Base-by-base conservation (phyloP, 2,888 invertebrate genomes). In the Plagiodera versicolora region DNA sequence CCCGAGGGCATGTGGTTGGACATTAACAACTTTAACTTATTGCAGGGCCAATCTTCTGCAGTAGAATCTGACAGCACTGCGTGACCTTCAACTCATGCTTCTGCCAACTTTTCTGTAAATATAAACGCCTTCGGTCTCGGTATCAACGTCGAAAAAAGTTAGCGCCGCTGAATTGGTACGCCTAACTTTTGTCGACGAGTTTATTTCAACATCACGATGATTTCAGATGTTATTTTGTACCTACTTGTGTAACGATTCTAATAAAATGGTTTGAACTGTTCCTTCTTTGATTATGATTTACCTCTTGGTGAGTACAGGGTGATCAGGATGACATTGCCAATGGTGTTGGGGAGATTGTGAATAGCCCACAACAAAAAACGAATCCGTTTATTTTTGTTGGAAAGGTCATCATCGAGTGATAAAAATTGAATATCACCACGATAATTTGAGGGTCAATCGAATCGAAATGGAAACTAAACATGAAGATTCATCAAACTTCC, bases 1-100 rank as follows among this genome's bases (percentile, higher is more conserved):
- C 14, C n/a, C n/a, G 39, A 39, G 39, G 39, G 67, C 67, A 68
- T 68, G 67, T 64, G 64, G 65, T 62, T 60, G 58, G 56, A 60
- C 46, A 67, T 65, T 66, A 64, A 67, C 65, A 39, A 45, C 56
- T 67, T 71, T 66, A 59, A 67, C 70, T 72, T 39, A 39, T 39
- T 72, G 63, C 70, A 72, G 72, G 72, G 64, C 59, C 64, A 65
- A 59, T 66, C 64, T 64, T 65, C 69, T 67, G 54, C 65, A 62
- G 52, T 64, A 61, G 63, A 63, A 56, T 65, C 58, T 70, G 68
- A 67, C 67, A 69, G 47, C 68, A 66, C 68, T 69, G 63, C 66
- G 66, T 67, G 67, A 71, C 28, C 69, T 67, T 63, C 63, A 57
- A 56, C 64, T 64, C 58, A 53, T 60, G 60, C 62, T 65, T 65